Conservation (phyloP, 2,888 invertebrate genomes). For the Syrista parreyssii region DNA sequence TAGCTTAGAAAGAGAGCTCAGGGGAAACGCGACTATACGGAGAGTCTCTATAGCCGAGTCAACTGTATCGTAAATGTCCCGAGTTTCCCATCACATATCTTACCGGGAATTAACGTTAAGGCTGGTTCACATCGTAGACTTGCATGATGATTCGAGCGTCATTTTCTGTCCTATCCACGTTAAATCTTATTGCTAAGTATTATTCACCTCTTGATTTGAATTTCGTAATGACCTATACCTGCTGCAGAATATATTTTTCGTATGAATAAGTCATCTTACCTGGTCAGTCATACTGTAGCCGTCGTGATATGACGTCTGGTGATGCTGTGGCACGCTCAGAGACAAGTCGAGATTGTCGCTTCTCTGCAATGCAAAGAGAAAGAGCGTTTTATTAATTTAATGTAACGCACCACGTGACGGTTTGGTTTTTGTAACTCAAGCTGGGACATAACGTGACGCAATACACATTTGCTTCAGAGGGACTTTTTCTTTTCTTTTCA, state of each 20-base stretch:
- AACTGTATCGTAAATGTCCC: conserved; percentile 7
- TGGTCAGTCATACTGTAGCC: conserved; percentile 83
- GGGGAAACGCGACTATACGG: too few relatives aligned
- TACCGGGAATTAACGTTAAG: background rate
- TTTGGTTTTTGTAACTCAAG: background rate
- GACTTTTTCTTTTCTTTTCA: too few relatives aligned
- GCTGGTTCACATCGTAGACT: background rate
- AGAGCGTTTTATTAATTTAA: conserved; percentile 5
- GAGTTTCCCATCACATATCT: conserved; percentile 3
- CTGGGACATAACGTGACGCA: background rate
- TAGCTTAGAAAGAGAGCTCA: too few relatives aligned
- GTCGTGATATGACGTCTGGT: conserved; percentile 69
- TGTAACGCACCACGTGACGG: background rate
- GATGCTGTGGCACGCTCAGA: conserved; percentile 75
- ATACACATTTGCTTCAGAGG: background rate
- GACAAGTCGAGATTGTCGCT: conserved; percentile 81
- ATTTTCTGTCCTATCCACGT: background rate
- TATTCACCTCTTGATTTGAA: background rate
- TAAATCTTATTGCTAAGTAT: background rate
- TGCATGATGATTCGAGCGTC: background rate
- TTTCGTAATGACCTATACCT: background rate
- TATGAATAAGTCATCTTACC: conserved; percentile 65
- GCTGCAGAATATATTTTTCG: background rate
- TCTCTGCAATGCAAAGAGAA: conserved; percentile 74
- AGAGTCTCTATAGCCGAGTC: too few relatives aligned